Conservation (phyloP, 1,140 invertebrate species). For the Brachionus paranguensis region DNA sequence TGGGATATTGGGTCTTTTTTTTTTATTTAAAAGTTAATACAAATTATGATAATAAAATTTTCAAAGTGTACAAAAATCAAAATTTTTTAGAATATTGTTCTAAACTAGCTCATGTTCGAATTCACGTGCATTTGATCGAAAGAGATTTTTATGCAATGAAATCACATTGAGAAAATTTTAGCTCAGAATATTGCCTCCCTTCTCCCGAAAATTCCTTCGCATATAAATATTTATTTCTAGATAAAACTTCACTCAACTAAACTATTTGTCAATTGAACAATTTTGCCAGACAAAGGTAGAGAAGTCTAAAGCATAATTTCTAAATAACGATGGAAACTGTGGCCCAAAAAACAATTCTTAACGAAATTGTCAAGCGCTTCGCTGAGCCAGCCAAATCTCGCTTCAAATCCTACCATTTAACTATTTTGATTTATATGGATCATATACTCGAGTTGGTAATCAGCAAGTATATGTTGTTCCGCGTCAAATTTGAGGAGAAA, state of each 20-base stretch:
- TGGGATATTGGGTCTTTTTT: not conserved
- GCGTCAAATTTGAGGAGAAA: not conserved
- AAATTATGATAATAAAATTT: not conserved
- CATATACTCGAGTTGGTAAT: not conserved
- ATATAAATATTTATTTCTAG: not conserved
- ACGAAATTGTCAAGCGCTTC: not conserved
- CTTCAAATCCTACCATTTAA: conserved; percentile 3
- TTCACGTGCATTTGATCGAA: not conserved
- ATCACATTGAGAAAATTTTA: not conserved
- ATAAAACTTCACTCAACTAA: not conserved
- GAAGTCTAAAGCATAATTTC: not conserved
- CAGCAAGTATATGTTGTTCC: conserved; percentile 14
- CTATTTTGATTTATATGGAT: conserved; percentile 6
- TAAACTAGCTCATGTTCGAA: not conserved
- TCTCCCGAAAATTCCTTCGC: not conserved
- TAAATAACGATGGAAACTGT: conserved; percentile 18
- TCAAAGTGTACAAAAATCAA: not conserved
- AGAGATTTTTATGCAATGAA: not conserved
- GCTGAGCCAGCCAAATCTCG: not conserved
- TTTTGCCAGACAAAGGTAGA: not conserved
- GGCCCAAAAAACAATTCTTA: not conserved
- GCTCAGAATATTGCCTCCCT: not conserved
- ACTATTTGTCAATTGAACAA: not conserved
- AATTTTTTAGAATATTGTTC: not conserved
- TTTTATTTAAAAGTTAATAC: not conserved